Conservation (phyloP, 2,113 vertebrate genomes). For the Tichodroma muraria region DNA sequence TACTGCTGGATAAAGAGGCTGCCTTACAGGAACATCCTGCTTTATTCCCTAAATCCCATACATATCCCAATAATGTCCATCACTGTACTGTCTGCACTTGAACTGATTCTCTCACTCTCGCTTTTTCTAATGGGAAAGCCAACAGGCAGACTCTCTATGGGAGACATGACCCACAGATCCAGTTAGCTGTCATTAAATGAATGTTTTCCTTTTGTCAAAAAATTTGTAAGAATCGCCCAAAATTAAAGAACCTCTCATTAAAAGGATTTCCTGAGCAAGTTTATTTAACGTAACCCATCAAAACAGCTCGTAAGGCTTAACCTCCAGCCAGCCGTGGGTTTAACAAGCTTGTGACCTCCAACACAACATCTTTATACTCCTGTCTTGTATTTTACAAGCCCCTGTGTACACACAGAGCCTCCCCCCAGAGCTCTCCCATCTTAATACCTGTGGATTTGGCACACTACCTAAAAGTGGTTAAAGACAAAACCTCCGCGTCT, state of each 20-base stretch:
- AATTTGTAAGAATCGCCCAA: background rate
- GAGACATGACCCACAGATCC: fast-evolving
- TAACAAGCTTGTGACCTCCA: background rate
- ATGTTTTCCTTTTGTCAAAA: background rate
- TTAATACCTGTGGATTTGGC: background rate
- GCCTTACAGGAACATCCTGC: background rate
- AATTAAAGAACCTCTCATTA: background rate
- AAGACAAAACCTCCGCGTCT: background rate
- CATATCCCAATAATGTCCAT: background rate
- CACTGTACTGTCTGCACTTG: fast-evolving
- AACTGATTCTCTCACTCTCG: background rate
- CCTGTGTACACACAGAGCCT: background rate
- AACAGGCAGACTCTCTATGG: fast-evolving
- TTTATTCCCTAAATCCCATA: background rate
- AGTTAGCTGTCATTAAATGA: background rate
- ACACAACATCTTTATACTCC: background rate
- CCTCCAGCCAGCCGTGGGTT: background rate
- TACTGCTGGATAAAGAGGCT: background rate
- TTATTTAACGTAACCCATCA: background rate
- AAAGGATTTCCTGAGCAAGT: background rate
- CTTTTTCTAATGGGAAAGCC: background rate
- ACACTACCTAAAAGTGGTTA: background rate
- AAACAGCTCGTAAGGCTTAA: background rate
- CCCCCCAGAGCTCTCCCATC: background rate
- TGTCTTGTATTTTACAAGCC: background rate